Evolutionary conservation across 2,888 invertebrate species (phyloP).

Genomic region (Pristionchus maxplancki): DNA sequence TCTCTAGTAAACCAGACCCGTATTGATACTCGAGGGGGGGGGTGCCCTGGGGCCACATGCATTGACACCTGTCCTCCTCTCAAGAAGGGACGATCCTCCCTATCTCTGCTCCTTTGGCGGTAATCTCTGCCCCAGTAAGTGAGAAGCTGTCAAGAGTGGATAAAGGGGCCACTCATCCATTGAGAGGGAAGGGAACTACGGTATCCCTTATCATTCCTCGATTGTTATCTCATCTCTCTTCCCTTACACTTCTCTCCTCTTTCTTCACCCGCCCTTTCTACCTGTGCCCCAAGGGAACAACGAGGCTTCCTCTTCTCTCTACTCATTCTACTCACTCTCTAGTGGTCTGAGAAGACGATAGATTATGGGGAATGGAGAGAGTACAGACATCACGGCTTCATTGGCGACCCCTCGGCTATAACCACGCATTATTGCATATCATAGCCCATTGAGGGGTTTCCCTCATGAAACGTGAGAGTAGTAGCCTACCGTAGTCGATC

Average conservation of each 20-base stretch:
- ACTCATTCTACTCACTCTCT: neutral
- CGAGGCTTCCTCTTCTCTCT: neutral
- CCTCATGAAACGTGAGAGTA: neutral
- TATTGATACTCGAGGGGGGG: neutral
- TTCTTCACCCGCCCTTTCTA: constrained; percentile 20
- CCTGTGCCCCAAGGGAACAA: neutral
- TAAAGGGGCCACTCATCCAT: neutral
- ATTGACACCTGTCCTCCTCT: neutral
- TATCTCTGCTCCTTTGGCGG: constrained; percentile 27
- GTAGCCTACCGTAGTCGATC: constrained; percentile 9
- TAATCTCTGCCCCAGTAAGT: neutral
- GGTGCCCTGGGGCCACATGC: neutral
- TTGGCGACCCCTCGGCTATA: neutral
- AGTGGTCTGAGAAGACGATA: neutral
- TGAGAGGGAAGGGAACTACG: neutral
- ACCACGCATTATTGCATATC: constrained; percentile 32
- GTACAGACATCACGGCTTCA: constrained; percentile 10
- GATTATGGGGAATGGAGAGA: neutral
- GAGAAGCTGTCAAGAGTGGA: neutral
- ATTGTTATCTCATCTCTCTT: neutral
- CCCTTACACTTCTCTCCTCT: constrained; percentile 5
- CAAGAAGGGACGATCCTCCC: constrained; percentile 14
- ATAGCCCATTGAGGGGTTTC: neutral
- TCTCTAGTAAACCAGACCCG: neutral
- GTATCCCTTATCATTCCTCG: neutral